Evolutionary conservation across 2,113 vertebrate genomes (phyloP).

Genomic region (Pteruthius melanotis): DNA sequence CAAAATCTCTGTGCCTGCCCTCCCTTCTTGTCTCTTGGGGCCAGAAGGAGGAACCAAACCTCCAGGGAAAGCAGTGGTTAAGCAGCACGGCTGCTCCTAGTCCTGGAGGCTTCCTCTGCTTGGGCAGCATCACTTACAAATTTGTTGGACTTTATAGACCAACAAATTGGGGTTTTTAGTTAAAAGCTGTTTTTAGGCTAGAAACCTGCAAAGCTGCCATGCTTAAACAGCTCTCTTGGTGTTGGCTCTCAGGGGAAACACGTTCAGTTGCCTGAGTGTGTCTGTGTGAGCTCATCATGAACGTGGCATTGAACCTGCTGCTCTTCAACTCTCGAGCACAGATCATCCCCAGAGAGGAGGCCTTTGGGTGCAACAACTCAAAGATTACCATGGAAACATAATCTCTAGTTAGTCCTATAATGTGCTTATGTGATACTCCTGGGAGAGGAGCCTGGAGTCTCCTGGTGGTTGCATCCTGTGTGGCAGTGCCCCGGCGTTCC

Average conservation of each 20-base stretch:
- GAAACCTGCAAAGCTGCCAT: neutral
- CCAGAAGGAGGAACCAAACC: neutral
- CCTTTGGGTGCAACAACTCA: neutral
- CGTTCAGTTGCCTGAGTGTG: neutral
- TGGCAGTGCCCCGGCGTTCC: neutral
- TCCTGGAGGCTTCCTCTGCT: neutral
- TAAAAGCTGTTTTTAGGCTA: neutral
- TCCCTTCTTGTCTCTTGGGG: accelerated
- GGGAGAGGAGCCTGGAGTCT: neutral
- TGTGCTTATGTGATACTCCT: neutral
- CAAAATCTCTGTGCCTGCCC: neutral
- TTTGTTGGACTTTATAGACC: neutral
- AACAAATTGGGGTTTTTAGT: neutral
- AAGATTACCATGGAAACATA: slow-evolving; percentile 13
- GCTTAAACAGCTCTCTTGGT: neutral
- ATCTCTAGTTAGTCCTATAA: neutral
- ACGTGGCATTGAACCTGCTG: neutral
- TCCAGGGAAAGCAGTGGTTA: neutral
- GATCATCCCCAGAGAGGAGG: neutral
- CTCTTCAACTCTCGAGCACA: neutral
- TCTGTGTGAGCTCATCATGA: neutral
- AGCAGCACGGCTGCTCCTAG: neutral
- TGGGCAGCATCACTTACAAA: neutral
- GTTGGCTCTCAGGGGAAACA: neutral
- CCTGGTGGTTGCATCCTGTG: neutral